Evolutionary conservation across 2,888 invertebrate species (phyloP).

Genomic region (Mesodorylaimus sp.): DNA sequence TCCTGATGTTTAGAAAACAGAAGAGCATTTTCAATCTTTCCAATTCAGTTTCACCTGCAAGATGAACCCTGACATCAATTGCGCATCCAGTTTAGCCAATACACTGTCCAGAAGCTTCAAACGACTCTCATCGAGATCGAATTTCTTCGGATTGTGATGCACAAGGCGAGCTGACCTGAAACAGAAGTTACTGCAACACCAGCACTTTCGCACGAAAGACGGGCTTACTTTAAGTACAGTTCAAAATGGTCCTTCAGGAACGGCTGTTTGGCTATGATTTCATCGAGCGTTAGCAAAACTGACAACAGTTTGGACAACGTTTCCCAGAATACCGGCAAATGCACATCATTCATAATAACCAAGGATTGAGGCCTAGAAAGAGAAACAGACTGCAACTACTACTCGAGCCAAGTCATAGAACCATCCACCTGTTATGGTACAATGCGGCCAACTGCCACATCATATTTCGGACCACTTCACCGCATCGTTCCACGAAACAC

Average conservation of each 20-base stretch:
- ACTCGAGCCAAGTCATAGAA: no score
- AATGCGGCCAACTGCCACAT: slow-evolving; percentile 56
- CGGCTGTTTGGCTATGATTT: slow-evolving; percentile 42
- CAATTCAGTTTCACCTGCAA: slow-evolving; percentile 51
- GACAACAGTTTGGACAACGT: slow-evolving; percentile 37
- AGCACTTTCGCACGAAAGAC: background rate
- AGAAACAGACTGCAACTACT: no score
- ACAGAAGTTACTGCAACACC: background rate
- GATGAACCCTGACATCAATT: slow-evolving; percentile 49
- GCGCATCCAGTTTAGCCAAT: slow-evolving; percentile 48
- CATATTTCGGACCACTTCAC: slow-evolving; percentile 50
- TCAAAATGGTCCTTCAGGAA: slow-evolving; percentile 41
- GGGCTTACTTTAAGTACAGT: background rate
- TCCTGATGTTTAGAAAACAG: no score
- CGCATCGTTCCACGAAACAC: slow-evolving; percentile 49
- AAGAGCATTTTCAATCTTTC: no score
- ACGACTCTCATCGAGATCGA: slow-evolving; percentile 44
- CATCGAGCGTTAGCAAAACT: slow-evolving; percentile 46
- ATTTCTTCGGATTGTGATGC: slow-evolving; percentile 44
- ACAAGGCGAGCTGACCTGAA: slow-evolving; percentile 42
- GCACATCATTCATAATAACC: slow-evolving; percentile 33
- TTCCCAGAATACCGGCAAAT: slow-evolving; percentile 34
- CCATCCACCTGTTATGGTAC: slow-evolving; percentile 19
- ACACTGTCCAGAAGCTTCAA: slow-evolving; percentile 51
- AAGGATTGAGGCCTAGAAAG: slow-evolving; percentile 26